Evolutionary conservation across 2,888 invertebrate species (phyloP), one percentile per base, ranked within the genome.

Genomic region (Dione juno): DNA sequence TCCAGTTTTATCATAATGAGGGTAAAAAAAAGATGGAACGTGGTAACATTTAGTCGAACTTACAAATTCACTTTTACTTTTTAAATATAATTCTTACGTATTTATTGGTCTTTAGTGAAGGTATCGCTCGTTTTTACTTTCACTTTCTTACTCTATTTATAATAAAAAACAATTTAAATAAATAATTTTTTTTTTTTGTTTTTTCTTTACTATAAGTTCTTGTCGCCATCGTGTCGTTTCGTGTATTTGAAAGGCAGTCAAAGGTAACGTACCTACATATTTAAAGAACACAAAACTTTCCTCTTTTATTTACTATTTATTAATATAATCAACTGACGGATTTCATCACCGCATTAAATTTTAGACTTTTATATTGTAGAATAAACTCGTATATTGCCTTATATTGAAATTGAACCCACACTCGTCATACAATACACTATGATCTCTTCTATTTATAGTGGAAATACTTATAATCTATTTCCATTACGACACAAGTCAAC

Each of bases 1-100:
- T 71, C 75, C 71, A 59, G 74, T 75, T 74, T 66, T 68, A 48
- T 43, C 53, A 64, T 50, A 57, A 58, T 43, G 57, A 19, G 45
- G 52, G 66, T 64, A 67, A 74, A 73, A 67, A 57, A 28, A n/a
- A n/a, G 37, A 45, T 58, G 52, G 67, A 67, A 66, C 69, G 43
- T 10, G 57, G 67, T 64, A 73, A 73, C 71, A 73, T 70, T 64
- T 35, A 45, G 28, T 37, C 8, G 5, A 37, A 3, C 14, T 50
- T n/a, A 43, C 14, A 35, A 48, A 61, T 16, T 16, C 11, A 59
- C 72, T 72, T 63, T 69, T 69, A 64, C 69, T 69, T 67, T 72
- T 19, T 40, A 45, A 63, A 37, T 50, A 11, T 50, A 6, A 0
- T 14, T 35, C 37, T 37, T 57, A 37, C 16, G 16, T 37, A 37